Conservation (phyloP, 2,888 invertebrate species). For the Teleogryllus oceanicus region DNA sequence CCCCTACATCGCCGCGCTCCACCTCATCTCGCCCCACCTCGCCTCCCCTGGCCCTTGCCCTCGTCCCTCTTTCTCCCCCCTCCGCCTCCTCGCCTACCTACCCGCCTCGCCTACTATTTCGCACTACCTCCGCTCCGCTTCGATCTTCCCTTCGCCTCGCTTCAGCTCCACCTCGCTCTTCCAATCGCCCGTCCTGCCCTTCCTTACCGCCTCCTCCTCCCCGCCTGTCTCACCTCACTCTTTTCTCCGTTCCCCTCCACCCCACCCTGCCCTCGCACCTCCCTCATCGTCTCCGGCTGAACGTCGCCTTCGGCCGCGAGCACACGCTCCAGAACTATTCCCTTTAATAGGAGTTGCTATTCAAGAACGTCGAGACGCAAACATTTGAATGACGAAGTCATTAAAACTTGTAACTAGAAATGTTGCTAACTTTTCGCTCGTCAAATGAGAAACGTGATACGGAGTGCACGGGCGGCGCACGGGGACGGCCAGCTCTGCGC, state of each 20-base stretch:
- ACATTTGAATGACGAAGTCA: constrained; percentile 18
- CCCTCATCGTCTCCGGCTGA: not conserved
- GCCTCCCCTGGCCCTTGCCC: too few relatives aligned
- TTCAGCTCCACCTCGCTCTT: too few relatives aligned
- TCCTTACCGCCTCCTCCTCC: not conserved
- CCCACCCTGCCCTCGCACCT: too few relatives aligned
- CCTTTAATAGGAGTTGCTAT: constrained; percentile 3
- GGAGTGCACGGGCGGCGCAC: not conserved
- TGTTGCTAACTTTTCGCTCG: constrained; percentile 18
- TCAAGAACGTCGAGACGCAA: constrained; percentile 18
- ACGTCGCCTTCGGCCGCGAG: not conserved
- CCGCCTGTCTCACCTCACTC: not conserved
- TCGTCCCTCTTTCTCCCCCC: too few relatives aligned
- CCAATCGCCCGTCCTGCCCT: not conserved
- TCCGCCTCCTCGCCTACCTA: too few relatives aligned
- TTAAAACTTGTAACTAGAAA: constrained; percentile 18
- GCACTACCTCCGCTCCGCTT: too few relatives aligned
- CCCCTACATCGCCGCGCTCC: too few relatives aligned
- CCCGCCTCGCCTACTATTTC: too few relatives aligned
- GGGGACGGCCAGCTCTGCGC: not conserved
- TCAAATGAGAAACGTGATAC: constrained; percentile 18
- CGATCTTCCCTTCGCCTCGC: too few relatives aligned
- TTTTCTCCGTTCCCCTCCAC: too few relatives aligned
- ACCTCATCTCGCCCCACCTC: too few relatives aligned
- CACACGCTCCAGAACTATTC: not conserved